Evolutionary conservation across 2,888 invertebrate species (phyloP).

Genomic region (Chalcis sispes): DNA sequence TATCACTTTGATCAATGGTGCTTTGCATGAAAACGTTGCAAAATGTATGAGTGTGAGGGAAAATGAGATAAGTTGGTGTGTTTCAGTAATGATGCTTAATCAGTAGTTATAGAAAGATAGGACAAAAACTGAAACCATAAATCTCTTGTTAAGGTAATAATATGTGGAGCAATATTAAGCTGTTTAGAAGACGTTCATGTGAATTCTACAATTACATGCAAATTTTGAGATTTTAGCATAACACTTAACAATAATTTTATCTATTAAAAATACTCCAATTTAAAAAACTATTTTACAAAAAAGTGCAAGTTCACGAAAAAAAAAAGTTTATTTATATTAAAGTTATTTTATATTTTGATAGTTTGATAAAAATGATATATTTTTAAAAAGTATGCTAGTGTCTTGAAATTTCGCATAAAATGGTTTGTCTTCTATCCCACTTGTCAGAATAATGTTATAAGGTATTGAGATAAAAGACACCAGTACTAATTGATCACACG

Average conservation of each 20-base stretch:
- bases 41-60: background rate
- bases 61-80: constrained; percentile 2
- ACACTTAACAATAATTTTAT: constrained; percentile 2
- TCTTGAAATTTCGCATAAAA: constrained; percentile 13
- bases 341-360: too few species aligned
- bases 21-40: constrained; percentile 26
- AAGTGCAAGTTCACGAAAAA: background rate
- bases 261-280: background rate
- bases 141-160: constrained; percentile 30
- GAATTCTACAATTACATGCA: constrained; percentile 10
- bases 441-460: constrained; percentile 35
- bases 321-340: background rate
- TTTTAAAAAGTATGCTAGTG: background rate
- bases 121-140: constrained; percentile 6
- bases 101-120: constrained; percentile 22
- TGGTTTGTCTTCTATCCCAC: constrained; percentile 30
- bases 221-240: background rate
- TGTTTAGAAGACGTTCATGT: constrained; percentile 11
- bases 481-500: constrained; percentile 38
- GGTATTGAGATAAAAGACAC: constrained; percentile 38
- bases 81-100: constrained; percentile 30
- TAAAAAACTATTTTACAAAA: background rate
- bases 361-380: background rate
- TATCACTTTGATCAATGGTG: constrained; percentile 43
- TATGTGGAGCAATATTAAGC: constrained; percentile 38